Conservation (phyloP, 2,888 invertebrate genomes). For the Watsonalla binaria region DNA sequence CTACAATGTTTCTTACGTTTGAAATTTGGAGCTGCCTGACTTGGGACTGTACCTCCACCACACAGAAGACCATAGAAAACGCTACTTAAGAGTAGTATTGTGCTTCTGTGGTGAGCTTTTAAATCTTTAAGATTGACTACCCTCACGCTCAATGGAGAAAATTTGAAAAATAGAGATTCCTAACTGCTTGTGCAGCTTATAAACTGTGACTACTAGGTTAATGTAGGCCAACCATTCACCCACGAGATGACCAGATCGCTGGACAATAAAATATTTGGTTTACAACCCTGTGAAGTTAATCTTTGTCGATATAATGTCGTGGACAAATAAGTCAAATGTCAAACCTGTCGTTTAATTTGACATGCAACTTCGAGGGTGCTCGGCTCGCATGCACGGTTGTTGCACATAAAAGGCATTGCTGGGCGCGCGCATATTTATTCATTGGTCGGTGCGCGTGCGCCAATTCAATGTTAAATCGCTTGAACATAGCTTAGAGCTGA, state of each 20-base stretch:
- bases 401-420: constrained; percentile 52
- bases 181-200: too few relatives aligned
- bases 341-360: constrained; percentile 21
- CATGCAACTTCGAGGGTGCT: constrained; percentile 37
- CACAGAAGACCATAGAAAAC: too few relatives aligned
- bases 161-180: too few relatives aligned
- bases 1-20: too few relatives aligned
- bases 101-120: too few relatives aligned
- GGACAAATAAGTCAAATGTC: not conserved
- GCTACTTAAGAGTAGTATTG: too few relatives aligned
- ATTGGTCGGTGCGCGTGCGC: constrained; percentile 35
- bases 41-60: too few relatives aligned
- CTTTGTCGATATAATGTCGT: not conserved
- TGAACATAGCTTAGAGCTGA: constrained; percentile 37
- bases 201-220: too few relatives aligned
- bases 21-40: too few relatives aligned
- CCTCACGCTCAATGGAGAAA: too few relatives aligned
- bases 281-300: not conserved
- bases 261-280: not conserved
- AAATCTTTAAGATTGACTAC: too few relatives aligned
- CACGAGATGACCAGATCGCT: not conserved
- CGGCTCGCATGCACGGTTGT: constrained; percentile 38
- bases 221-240: not conserved
- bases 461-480: constrained; percentile 46
- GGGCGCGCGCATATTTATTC: constrained; percentile 55